These are phyloP conservation scores for Thereva nobilitata DNA, from an alignment of 2,888 invertebrate species.

Conservation along the genomic window DNA sequence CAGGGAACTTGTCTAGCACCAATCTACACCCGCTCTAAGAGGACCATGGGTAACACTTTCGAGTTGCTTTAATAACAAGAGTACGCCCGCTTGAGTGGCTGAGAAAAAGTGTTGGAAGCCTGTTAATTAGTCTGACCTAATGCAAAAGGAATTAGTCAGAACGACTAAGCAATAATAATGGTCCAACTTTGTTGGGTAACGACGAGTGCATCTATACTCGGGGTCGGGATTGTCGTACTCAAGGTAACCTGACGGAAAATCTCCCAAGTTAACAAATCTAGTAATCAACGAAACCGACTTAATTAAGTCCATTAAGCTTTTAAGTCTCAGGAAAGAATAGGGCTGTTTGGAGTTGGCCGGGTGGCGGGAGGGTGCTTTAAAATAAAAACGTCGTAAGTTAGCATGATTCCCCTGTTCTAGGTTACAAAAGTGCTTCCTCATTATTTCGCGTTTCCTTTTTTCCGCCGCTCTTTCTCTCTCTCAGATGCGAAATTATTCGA, in stretches of 20 bases:
- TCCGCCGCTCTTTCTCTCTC: constrained; percentile 22
- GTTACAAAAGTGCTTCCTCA: constrained; percentile 41
- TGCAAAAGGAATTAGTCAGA: constrained; percentile 8
- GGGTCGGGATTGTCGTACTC: no score
- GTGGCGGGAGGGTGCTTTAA: constrained; percentile 9
- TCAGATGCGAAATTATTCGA: constrained; percentile 19
- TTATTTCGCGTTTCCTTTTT: constrained; percentile 42
- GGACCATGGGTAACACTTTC: background rate
- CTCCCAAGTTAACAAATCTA: constrained; percentile 7
- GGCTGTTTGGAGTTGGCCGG: background rate
- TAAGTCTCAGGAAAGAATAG: constrained; percentile 15
- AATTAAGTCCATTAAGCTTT: constrained; percentile 32
- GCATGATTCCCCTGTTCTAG: constrained; percentile 13
- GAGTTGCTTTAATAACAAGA: no score
- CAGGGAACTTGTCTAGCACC: constrained; percentile 15
- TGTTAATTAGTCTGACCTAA: constrained; percentile 27
- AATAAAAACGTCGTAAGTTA: constrained; percentile 19
- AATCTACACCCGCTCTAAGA: background rate
- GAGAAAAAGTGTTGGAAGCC: constrained; percentile 3
- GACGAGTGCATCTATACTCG: no score
- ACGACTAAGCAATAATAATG: constrained; percentile 3
- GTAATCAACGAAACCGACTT: constrained; percentile 17
- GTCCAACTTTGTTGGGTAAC: no score
- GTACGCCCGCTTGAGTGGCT: background rate
- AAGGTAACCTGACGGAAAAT: background rate